Conservation (phyloP, 2,113 vertebrate genomes). For the Pseudopodoces humilis region DNA sequence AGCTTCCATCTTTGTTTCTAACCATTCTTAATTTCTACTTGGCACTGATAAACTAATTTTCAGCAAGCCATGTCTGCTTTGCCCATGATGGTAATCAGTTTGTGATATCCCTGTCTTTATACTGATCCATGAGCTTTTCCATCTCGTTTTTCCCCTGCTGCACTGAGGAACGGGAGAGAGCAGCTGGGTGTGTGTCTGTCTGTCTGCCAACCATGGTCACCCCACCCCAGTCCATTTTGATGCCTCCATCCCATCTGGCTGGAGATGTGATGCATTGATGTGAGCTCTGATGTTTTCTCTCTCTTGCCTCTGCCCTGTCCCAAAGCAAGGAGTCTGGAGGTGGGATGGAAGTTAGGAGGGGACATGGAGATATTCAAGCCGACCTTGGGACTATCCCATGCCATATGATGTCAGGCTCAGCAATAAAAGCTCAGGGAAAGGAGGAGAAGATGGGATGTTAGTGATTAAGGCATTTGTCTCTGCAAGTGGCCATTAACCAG, state of each 20-base stretch:
- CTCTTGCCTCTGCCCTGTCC: neutral
- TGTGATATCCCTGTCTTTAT: neutral
- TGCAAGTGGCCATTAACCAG: neutral
- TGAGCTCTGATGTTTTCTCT: rapidly evolving
- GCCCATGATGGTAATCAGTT: rapidly evolving
- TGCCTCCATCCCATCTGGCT: neutral
- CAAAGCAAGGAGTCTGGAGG: neutral
- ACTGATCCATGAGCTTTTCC: rapidly evolving
- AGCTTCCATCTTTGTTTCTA: neutral
- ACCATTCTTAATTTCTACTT: neutral
- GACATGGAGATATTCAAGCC: neutral
- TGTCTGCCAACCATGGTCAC: neutral
- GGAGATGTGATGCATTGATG: neutral
- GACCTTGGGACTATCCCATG: neutral
- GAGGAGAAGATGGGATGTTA: neutral
- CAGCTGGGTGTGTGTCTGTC: neutral
- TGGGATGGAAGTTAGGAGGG: neutral
- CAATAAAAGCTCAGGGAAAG: neutral
- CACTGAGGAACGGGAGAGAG: neutral
- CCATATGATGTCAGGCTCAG: rapidly evolving
- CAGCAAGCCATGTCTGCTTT: rapidly evolving
- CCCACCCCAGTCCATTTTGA: neutral
- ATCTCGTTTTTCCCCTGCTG: neutral
- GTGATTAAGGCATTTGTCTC: neutral
- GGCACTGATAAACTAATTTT: neutral